Evolutionary conservation across 2,113 vertebrate species (phyloP), one percentile per base, ranked within the genome.

Genomic region (Oreotrochilus melanogaster): DNA sequence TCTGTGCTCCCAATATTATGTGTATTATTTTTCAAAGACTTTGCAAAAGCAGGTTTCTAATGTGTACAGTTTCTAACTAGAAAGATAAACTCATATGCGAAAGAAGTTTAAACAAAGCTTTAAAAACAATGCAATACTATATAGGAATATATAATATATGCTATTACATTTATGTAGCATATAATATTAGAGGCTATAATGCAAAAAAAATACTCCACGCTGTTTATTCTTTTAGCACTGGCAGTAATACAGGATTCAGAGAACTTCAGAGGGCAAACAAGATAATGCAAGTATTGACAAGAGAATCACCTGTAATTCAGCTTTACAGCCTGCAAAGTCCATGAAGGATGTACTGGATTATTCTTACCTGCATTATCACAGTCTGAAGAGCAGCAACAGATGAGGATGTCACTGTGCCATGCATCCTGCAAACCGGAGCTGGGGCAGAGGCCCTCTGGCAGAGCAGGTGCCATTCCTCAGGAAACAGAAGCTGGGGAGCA

Each of bases 401-500:
- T 60, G 35, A 28, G 0, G 1, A 7, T 2, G 3, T 13, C 57
- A 42, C 25, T 18, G 11, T 25, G 30, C 45, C n/a, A 43, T 3
- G 0, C 1, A 3, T 25, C 25, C 30, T 31, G 61, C 30, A 35
- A 10, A 37, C 30, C 0, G 2, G 39, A 39, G 67, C 6, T 4
- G 2, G 25, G 43, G 53, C 33, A 50, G 27, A 17, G 37, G 6
- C 17, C 70, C 21, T 35, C 54, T 78, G 48, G 37, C 33, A 48
- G 1, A 5, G 3, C 9, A 4, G 30, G n/a, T 0, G 2, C 15
- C 2, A 18, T 24, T 66, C 33, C 22, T 4, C 0, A 17, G 56
- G 48, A 31, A 42, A 7, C 1, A 19, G 65, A 65, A 84, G 62
- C 4, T 18, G 35, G 19, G 43, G 23, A 65, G 61, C 48, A 75